Percentiles rank a stretch among this genome's conserved stretches.
Conservation (phyloP, 2,888 invertebrate genomes). For the Nomada fabriciana region DNA sequence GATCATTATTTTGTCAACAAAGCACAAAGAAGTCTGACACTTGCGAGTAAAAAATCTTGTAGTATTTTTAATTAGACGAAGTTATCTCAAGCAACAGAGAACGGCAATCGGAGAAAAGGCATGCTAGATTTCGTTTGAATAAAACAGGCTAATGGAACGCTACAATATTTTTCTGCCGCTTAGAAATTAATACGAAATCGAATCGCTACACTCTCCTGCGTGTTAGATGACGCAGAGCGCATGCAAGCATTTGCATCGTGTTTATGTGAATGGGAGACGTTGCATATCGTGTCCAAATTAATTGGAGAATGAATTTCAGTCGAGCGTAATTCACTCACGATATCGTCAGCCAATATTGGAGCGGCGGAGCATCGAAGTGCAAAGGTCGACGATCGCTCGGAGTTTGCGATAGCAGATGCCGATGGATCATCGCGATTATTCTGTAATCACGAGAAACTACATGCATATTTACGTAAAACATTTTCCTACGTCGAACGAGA, state of each 20-base stretch:
- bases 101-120: too few species aligned
- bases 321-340: constrained; percentile 38
- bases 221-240: neutral
- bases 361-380: constrained; percentile 48
- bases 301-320: constrained; percentile 40
- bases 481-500: neutral
- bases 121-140: too few species aligned
- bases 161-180: neutral
- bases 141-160: too few species aligned
- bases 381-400: constrained; percentile 57
- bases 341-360: constrained; percentile 47
- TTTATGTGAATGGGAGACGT: constrained; percentile 13
- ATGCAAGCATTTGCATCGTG: neutral
- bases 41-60: too few species aligned
- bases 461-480: neutral
- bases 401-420: constrained; percentile 7
- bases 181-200: too few species aligned
- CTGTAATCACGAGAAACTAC: neutral
- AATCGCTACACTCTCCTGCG: neutral
- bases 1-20: too few species aligned
- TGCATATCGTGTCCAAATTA: constrained; percentile 43
- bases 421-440: constrained; percentile 46
- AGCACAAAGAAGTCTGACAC: too few species aligned
- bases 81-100: too few species aligned
- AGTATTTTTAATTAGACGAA: too few species aligned